Evolutionary conservation across 2,797 vertebrate species (phyloP), one percentile per base, ranked within the genome.

Genomic region (Peromyscus nudipes): DNA sequence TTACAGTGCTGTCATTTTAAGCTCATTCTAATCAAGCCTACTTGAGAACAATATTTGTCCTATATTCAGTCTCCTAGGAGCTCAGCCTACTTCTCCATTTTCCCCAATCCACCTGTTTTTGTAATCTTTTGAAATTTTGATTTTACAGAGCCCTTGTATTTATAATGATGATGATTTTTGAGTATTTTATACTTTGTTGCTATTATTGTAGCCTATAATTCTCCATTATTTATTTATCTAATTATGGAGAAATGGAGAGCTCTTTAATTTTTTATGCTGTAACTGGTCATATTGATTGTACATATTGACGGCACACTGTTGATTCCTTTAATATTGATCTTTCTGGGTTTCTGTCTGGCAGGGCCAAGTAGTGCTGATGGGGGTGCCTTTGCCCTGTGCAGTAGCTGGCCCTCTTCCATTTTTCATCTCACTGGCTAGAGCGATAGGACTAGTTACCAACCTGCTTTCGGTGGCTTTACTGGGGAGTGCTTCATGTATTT

Each of bases 181-280:
- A 83, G 27, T 19, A 11, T 71, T 46, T 52, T 52, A 8, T n/a
- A 34, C 85, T 80, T 76, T 31, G 43, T 69, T 95, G 17, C 91
- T 92, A 3, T 85, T 82, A 14, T 60, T 79, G 37, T 88, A 60
- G n/a, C 67, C 55, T 83, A 8, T 52, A 21, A 80, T 92, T 43
- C 79, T 6, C 14, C 75, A 6, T 94, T 46, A 80, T 90, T 60
- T 64, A 60, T 49, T 64, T 55, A 67, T 65, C 14, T 40, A 82
- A 29, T 80, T 84, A 79, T 55, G 73, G 71, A 13, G 73, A 89
- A 88, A 62, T 92, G 19, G 40, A 34, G 71, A 94, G 83, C 40
- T 34, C 40, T 77, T 91, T 76, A 82, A 77, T 37, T 73, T 84
- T 93, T 83, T 60, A 46, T 94, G 64, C 87, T 89, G 40, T 49